Base-by-base conservation (phyloP, 2,888 invertebrate species). In the Hermaeophaga mercurialis region DNA sequence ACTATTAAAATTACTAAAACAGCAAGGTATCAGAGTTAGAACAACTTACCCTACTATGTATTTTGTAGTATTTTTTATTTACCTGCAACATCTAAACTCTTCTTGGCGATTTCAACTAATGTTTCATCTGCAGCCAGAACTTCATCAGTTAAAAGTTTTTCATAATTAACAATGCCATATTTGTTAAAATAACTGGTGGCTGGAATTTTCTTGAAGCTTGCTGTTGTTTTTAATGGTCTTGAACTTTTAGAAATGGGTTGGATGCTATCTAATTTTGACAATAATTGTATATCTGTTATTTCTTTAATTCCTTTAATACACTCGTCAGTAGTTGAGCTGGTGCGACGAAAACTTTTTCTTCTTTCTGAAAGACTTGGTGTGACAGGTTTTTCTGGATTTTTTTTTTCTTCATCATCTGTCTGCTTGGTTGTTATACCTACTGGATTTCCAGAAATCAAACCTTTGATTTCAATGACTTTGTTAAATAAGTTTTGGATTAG, bases 141-240 rank as follows among this genome's bases (percentile, higher is more conserved):
- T 80, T 94, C 94, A 78, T 94, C 93, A 4, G 90, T 91, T 58
- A 95, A 79, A 52, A 94, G 80, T 75, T 87, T 87, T 5, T 89
- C 89, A 77, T 87, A 92, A 75, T 92, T 89, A 41, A 93, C 88
- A 73, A 83, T 87, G 6, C 89, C 87, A 66, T 84, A 85, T 65
- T 88, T 74, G 61, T 80, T 88, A 56, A 91, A 80, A 70, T 92
- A 92, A 70, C 81, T 85, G 50, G 85, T 77, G 18, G 82, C 68
- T 15, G 84, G 84, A 11, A 63, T 54, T 58, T 79, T 78, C 24
- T 82, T 73, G 69, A 79, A 79, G 63, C 80, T 81, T 0, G 81
- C 70, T 7, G 81, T 79, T 44, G 78, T 75, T 31, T 78, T 72
- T 28, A 75, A 74, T 17, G 83, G 81, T 56, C 82, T 79, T 2